Evolutionary conservation across 2,888 invertebrate species (phyloP), one percentile per base, ranked within the genome.

Genomic region (Antitype chi): DNA sequence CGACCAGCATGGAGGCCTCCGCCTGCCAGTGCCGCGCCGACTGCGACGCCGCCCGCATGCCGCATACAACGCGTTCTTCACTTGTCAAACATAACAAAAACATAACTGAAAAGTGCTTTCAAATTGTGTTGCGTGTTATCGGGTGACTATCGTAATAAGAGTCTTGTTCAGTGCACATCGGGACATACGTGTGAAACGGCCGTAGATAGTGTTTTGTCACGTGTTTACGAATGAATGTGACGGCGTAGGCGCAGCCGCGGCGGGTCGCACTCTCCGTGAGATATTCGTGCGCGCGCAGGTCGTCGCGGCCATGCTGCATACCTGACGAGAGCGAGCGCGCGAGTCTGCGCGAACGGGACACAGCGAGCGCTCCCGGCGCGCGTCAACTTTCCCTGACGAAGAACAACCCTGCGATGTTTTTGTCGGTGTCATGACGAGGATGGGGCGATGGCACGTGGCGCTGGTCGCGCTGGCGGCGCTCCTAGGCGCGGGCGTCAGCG

Each of bases 281-380:
- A 96, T 96, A 96, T 96, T 95, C 94, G 95, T 94, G 96, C 93
- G 94, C 95, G 95, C 94, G 93, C 95, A 94, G 96, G 95, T 95
- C 95, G 95, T 92, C 93, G 96, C 96, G 96, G 96, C 96, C 96
- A 96, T 96, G 96, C 96, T 96, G 96, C 96, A 96, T 96, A 96
- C 96, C 96, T 96, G 95, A 96, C 93, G 90, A 90, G 95, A 96
- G 95, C 89, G 96, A 96, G 95, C 89, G 95, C 95, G 96, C 95
- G 90, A 93, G 93, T 92, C 91, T 94, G 96, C 94, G 96, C 93
- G 96, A 96, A 95, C 95, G 95, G 94, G 96, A 95, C 95, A 93
- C 94, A 94, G 92, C 92, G 91, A 94, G 91, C 89, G 92, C 89
- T 94, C 93, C 93, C 92, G 93, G 92, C 87, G 92, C 90, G 90